phyloP scores from a whole-genome alignment of 2,797 vertebrate genomes.

The Clangula hyemalis region DNA sequence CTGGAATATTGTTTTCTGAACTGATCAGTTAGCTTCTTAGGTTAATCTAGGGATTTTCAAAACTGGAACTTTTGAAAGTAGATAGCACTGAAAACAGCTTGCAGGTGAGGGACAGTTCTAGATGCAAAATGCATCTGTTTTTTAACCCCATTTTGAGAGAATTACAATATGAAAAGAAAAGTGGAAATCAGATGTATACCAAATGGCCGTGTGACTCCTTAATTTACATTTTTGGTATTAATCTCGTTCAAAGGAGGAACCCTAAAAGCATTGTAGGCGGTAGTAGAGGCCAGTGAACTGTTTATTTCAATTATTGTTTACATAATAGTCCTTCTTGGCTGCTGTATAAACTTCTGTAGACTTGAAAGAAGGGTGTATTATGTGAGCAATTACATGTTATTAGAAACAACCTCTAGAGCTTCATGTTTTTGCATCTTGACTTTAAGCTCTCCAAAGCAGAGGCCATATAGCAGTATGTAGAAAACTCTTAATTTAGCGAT shows the following conservation, averaged over 20 bases:
- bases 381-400: neutral
- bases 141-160: neutral
- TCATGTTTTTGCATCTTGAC: neutral
- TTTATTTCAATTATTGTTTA: conserved; percentile 21
- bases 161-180: neutral
- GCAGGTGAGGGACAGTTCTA: neutral
- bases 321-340: neutral
- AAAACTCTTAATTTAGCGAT: neutral
- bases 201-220: neutral
- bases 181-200: neutral
- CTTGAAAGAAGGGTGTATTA: neutral
- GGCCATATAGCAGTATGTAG: neutral
- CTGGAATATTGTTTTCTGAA: neutral
- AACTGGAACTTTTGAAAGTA: neutral
- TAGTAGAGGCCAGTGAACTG: conserved; percentile 26
- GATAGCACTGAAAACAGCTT: neutral
- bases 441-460: neutral
- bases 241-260: neutral
- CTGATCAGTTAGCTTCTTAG: fast-evolving
- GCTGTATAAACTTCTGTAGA: neutral
- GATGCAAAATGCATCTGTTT: neutral
- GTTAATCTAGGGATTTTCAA: neutral
- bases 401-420: neutral
- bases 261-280: neutral
- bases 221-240: neutral